Conservation (phyloP, 2,888 invertebrate species). For the Papilio protenor region DNA sequence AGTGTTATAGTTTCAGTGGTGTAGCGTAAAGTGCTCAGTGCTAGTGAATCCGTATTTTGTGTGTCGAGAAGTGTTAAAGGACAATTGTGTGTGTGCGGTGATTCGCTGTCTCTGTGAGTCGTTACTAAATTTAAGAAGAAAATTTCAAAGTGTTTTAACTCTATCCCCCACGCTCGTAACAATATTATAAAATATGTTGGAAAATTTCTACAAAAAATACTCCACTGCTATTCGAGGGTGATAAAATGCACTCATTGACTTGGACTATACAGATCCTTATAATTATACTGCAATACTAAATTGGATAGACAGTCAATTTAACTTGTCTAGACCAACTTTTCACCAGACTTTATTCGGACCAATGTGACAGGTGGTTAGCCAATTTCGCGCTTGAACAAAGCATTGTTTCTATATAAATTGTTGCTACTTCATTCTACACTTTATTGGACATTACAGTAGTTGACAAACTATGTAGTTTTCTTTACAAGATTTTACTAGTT, state of each 20-base stretch:
- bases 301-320: constrained; percentile 11
- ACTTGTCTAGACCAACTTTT: constrained; percentile 4
- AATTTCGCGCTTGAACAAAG: constrained; percentile 7
- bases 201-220: background rate
- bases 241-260: background rate
- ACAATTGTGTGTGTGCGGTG: too few relatives aligned
- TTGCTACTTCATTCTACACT: background rate
- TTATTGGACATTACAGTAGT: background rate
- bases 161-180: too few relatives aligned
- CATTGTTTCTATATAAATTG: background rate
- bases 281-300: background rate
- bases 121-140: too few relatives aligned
- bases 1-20: too few relatives aligned
- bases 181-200: background rate
- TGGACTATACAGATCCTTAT: background rate
- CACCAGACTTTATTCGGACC: background rate
- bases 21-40: too few relatives aligned
- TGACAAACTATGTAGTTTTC: background rate
- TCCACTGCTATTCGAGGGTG: background rate
- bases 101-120: too few relatives aligned
- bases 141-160: too few relatives aligned
- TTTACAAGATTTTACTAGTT: background rate
- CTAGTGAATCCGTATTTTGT: too few relatives aligned
- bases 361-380: constrained; percentile 8
- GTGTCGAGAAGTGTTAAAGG: too few relatives aligned